These are phyloP conservation scores for Cyanistes caeruleus DNA, from an alignment of 2,113 vertebrate species.

Conservation along the genomic window DNA sequence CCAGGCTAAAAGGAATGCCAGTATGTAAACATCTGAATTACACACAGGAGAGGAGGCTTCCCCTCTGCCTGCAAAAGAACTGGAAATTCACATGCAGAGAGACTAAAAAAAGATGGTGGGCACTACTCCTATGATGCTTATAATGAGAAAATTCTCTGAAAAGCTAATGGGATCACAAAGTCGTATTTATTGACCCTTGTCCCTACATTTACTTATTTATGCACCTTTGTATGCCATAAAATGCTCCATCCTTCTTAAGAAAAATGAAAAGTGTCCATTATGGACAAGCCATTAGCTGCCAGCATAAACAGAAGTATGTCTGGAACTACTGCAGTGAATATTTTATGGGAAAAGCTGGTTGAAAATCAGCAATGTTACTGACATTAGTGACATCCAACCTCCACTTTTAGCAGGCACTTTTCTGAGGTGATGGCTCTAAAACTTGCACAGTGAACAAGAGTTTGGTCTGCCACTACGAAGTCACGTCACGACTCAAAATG, in stretches of 20 bases:
- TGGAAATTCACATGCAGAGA: background rate
- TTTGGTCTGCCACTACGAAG: background rate
- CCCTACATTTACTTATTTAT: background rate
- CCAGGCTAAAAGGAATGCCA: background rate
- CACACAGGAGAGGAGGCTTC: background rate
- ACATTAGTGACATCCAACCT: background rate
- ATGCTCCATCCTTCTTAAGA: background rate
- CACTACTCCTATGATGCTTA: background rate
- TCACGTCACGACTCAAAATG: background rate
- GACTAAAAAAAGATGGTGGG: background rate
- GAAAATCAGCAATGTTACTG: background rate
- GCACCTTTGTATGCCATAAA: background rate
- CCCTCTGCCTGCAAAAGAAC: background rate
- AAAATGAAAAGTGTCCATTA: background rate
- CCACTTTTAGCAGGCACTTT: background rate
- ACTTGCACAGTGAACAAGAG: background rate
- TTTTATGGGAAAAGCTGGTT: background rate
- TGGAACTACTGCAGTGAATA: background rate
- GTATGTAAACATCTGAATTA: background rate
- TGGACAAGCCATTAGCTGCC: background rate
- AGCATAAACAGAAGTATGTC: background rate
- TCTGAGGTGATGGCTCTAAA: background rate
- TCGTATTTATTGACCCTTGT: background rate
- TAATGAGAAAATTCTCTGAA: background rate
- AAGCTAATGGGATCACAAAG: background rate